Evolutionary conservation across 2,888 invertebrate genomes (phyloP).

Genomic region (Notocelia uddmanniana): DNA sequence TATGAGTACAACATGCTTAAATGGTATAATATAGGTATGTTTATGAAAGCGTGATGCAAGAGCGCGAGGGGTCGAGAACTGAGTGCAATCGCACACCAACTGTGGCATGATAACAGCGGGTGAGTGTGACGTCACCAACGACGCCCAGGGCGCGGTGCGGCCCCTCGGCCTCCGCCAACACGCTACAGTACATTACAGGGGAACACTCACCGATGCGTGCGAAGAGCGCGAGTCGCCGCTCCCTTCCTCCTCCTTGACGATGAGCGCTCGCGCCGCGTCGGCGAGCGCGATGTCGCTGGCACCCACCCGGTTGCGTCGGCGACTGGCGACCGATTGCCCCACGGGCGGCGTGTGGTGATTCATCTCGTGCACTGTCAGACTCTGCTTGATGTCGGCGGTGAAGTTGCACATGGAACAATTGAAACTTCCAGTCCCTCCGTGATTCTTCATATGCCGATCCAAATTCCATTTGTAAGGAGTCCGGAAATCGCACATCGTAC

Average conservation of each 20-base stretch:
- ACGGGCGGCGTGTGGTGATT: slow-evolving; percentile 95
- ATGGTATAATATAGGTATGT: slow-evolving; percentile 5
- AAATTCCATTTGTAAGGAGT: slow-evolving; percentile 97
- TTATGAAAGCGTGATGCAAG: slow-evolving; percentile 62
- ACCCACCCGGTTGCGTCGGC: slow-evolving; percentile 91
- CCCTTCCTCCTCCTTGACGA: slow-evolving; percentile 80
- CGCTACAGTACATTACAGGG: slow-evolving; percentile 49
- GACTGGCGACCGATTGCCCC: slow-evolving; percentile 86
- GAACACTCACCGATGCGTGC: slow-evolving; percentile 77
- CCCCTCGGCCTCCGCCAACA: slow-evolving; percentile 59
- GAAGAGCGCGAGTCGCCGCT: slow-evolving; percentile 82
- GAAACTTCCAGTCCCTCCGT: slow-evolving; percentile 94
- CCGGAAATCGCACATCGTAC: slow-evolving; percentile 96
- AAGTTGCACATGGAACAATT: slow-evolving; percentile 95
- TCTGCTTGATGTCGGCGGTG: slow-evolving; percentile 96
- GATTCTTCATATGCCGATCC: slow-evolving; percentile 97
- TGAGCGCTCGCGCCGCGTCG: slow-evolving; percentile 62
- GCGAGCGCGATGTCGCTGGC: slow-evolving; percentile 87
- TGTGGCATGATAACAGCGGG: slow-evolving; percentile 62
- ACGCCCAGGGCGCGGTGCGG: slow-evolving; percentile 64
- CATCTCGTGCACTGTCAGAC: slow-evolving; percentile 96
- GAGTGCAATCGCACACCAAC: slow-evolving; percentile 52
- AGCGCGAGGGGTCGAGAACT: slow-evolving; percentile 64
- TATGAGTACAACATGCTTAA: slow-evolving; percentile 51
- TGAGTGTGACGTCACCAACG: slow-evolving; percentile 74